Conservation (phyloP, 2,113 vertebrate species). For the Prochilodus magdalenae region DNA sequence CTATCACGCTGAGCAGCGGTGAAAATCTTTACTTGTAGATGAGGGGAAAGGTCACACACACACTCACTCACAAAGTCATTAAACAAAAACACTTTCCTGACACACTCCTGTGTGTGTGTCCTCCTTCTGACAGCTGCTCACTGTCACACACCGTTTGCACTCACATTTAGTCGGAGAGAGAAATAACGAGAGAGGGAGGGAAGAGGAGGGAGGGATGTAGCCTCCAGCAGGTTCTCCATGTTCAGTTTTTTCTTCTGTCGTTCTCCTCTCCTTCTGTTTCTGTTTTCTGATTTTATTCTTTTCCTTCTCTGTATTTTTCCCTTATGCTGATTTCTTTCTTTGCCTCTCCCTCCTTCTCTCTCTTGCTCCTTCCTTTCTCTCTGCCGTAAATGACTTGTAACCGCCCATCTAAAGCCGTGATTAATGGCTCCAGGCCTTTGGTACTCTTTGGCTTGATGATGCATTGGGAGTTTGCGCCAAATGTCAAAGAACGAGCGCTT, state of each 20-base stretch:
- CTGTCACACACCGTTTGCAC: not conserved
- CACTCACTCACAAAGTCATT: slow-evolving; percentile 43
- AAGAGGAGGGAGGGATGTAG: not conserved
- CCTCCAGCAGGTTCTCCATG: slow-evolving; percentile 25
- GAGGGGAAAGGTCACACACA: slow-evolving; percentile 39
- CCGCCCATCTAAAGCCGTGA: slow-evolving; percentile 30
- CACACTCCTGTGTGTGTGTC: slow-evolving; percentile 12
- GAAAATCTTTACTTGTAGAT: slow-evolving; percentile 37
- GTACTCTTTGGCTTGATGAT: slow-evolving; percentile 45
- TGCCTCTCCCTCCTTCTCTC: slow-evolving; percentile 29
- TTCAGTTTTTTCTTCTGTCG: not conserved
- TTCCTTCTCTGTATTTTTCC: not conserved
- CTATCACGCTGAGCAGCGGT: slow-evolving; percentile 28
- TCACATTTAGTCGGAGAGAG: not conserved
- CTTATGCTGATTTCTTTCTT: not conserved
- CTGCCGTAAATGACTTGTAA: slow-evolving; percentile 25
- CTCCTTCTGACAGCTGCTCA: slow-evolving; percentile 32
- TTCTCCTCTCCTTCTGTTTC: not conserved
- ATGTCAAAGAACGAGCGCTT: slow-evolving; percentile 29
- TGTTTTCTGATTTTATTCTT: not conserved
- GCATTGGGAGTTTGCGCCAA: slow-evolving; percentile 35
- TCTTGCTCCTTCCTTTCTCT: not conserved
- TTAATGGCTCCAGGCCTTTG: slow-evolving; percentile 38
- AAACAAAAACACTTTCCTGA: slow-evolving; percentile 40
- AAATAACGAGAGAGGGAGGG: not conserved